Evolutionary conservation across 1,140 invertebrate genomes (phyloP).

Genomic region (Eriosoma lanigerum): DNA sequence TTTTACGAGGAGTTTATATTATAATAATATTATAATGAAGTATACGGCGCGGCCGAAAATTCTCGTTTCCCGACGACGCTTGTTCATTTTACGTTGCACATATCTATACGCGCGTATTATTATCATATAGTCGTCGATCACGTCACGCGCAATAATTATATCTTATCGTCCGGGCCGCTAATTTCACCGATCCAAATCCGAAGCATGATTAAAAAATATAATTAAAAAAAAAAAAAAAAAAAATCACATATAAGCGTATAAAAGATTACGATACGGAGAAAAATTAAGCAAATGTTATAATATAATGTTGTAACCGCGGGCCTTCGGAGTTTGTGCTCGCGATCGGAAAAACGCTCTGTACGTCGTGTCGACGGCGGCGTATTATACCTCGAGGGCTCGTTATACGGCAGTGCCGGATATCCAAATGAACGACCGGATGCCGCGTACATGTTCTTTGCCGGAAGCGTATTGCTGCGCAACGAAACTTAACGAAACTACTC

Average conservation of each 20-base stretch:
- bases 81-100: neutral
- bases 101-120: too few species aligned
- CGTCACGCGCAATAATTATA: neutral
- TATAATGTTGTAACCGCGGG: neutral
- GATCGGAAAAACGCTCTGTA: neutral
- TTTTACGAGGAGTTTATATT: constrained; percentile 23
- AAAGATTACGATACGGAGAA: neutral
- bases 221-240: neutral
- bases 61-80: neutral
- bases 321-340: neutral
- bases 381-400: constrained; percentile 48
- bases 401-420: constrained; percentile 39
- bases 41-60: neutral
- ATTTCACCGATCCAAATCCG: too few species aligned
- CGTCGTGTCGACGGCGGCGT: neutral
- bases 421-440: constrained; percentile 51
- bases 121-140: constrained; percentile 43
- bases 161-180: neutral
- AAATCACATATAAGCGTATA: neutral
- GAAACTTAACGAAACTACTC: constrained; percentile 45
- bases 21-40: constrained; percentile 47
- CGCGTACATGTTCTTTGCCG: constrained; percentile 51
- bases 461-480: constrained; percentile 42
- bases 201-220: too few species aligned
- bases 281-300: neutral